A percentile compares a stretch with the other conserved stretches of the same genome.
phyloP scores from a whole-genome alignment of 2,113 vertebrate genomes.

The Lanius ludovicianus region DNA sequence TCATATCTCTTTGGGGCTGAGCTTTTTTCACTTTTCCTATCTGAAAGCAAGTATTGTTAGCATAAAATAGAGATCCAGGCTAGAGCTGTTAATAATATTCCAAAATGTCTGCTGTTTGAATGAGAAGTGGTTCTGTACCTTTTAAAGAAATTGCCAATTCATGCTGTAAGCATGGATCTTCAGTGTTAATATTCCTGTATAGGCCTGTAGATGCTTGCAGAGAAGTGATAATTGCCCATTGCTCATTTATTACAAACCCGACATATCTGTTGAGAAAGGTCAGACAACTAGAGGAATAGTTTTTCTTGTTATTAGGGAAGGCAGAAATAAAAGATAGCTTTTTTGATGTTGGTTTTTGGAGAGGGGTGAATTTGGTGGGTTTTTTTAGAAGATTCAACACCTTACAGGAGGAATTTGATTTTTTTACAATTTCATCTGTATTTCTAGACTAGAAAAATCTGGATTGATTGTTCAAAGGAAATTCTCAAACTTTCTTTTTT shows the following conservation, averaged over 20 bases:
- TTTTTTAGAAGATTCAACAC: background rate
- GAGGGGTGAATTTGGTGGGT: background rate
- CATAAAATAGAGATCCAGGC: background rate
- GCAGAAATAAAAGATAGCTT: background rate
- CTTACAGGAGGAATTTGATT: background rate
- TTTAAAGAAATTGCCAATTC: background rate
- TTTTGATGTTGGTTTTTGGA: background rate
- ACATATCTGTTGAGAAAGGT: background rate
- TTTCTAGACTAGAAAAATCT: background rate
- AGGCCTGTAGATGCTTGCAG: background rate
- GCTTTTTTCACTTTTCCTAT: background rate
- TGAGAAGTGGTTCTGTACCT: accelerated
- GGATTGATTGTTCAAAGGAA: background rate
- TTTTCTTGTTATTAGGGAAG: background rate
- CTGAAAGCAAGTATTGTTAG: background rate
- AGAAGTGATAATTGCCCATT: background rate
- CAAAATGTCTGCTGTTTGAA: background rate
- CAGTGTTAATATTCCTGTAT: background rate
- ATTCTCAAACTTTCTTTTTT: background rate
- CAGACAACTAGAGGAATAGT: background rate
- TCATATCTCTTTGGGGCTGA: background rate
- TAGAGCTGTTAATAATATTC: background rate
- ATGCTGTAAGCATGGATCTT: background rate
- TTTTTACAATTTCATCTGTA: background rate
- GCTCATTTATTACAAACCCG: background rate